Percentiles rank a stretch among this genome's conserved stretches.
These are phyloP conservation scores for Plemyria rubiginata DNA, from an alignment of 2,888 invertebrate genomes.

Conservation along the genomic window DNA sequence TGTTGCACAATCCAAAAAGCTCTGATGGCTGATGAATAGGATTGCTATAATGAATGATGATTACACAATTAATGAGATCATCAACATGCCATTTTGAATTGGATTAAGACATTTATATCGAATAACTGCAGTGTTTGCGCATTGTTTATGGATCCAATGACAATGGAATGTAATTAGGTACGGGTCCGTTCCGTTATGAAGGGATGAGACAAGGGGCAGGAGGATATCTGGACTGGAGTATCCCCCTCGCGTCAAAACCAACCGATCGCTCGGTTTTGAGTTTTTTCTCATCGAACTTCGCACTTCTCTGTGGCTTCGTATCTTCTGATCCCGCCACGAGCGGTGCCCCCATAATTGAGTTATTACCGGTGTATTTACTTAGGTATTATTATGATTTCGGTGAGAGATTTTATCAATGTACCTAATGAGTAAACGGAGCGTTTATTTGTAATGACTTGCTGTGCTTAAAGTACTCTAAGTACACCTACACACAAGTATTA, in stretches of 20 bases:
- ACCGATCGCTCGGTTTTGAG: constrained; percentile 58
- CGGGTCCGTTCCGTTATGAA: constrained; percentile 59
- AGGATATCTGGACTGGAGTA: constrained; percentile 58
- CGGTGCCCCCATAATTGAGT: constrained; percentile 78
- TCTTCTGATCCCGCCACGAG: constrained; percentile 54
- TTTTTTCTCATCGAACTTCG: constrained; percentile 63
- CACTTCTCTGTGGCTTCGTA: constrained; percentile 47
- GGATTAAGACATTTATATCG: constrained; percentile 36
- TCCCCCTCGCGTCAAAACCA: constrained; percentile 54
- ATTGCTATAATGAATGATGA: neutral
- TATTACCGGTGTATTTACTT: constrained; percentile 74
- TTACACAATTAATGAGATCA: constrained; percentile 11
- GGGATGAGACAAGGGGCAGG: constrained; percentile 65
- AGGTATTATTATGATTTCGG: constrained; percentile 56
- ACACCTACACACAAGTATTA: too few species aligned
- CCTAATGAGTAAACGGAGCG: constrained; percentile 9
- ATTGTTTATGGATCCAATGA: constrained; percentile 70
- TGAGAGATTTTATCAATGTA: constrained; percentile 38
- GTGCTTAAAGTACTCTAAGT: too few species aligned
- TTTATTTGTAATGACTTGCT: constrained; percentile 2
- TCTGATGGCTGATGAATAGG: constrained; percentile 2
- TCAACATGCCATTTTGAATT: constrained; percentile 28
- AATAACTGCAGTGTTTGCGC: constrained; percentile 61
- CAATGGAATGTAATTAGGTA: constrained; percentile 77
- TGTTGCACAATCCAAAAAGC: constrained; percentile 13